Percentiles rank a stretch among this genome's conserved stretches.
Evolutionary conservation across 1,140 invertebrate species (phyloP).

Genomic region (Formica exsecta): DNA sequence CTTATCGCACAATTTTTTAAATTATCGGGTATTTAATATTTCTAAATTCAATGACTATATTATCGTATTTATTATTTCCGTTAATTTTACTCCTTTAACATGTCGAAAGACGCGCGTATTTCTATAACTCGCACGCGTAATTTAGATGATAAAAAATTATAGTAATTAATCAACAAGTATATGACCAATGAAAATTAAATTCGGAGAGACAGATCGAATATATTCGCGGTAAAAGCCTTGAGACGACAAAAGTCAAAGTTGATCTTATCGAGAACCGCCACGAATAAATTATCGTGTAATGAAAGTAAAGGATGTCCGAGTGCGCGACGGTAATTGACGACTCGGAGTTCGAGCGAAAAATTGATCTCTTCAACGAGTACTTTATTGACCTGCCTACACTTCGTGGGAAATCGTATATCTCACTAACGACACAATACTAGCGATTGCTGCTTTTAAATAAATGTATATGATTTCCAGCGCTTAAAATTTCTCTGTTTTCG

Average conservation of each 20-base stretch:
- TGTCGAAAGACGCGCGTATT: background rate
- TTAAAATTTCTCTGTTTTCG: background rate
- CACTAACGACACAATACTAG: background rate
- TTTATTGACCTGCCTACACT: conserved; percentile 29
- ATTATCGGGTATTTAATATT: background rate
- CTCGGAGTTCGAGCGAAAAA: conserved; percentile 28
- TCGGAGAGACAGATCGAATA: background rate
- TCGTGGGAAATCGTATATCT: conserved; percentile 24
- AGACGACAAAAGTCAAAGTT: conserved; percentile 5
- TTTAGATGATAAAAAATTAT: background rate
- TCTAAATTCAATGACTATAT: background rate
- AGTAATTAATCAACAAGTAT: background rate
- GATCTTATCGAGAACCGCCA: conserved; percentile 41
- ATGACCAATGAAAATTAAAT: conserved; percentile 21
- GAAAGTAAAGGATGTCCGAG: conserved; percentile 35
- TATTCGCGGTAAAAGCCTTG: background rate
- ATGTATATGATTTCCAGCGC: background rate
- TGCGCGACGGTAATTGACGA: conserved; percentile 27
- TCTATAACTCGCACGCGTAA: background rate
- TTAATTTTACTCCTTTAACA: background rate
- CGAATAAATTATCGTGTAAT: conserved; percentile 44
- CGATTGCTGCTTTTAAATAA: conserved; percentile 10
- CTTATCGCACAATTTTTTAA: background rate
- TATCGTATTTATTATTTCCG: background rate
- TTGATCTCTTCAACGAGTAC: conserved; percentile 34